Base-by-base conservation (phyloP, 2,797 vertebrate genomes). In the Poeciliopsis paucimaculata region DNA sequence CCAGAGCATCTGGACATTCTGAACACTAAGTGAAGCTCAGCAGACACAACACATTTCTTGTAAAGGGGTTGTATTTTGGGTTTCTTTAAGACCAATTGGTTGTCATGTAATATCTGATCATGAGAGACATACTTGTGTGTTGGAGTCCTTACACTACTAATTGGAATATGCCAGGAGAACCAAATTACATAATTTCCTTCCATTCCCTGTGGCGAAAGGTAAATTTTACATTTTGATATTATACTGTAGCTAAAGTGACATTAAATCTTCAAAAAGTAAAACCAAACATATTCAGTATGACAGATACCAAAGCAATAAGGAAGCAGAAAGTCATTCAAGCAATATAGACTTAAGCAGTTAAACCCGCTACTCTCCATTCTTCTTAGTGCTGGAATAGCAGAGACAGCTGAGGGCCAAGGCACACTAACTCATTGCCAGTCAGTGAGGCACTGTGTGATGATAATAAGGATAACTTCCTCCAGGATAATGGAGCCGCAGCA, bases 391-490 rank as follows among this genome's bases (percentile, higher is more conserved):
- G 23, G n/a, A 80, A 62, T 68, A 84, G 82, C 66, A 75, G 57
- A 66, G 77, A 49, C 85, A 85, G 87, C 84, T n/a, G 55, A 80
- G 78, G 82, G 86, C 89, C 84, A 53, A 74, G 84, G 83, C 80
- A 34, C 81, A 73, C 80, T 26, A 87, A 87, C 87, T 91, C 90
- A 90, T 92, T 90, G 89, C 87, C 90, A 94, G 93, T 93, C 92
- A 89, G 90, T 43, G 89, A 90, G 88, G 90, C 88, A 62, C 87
- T 85, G 88, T 88, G 92, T 88, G 90, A 94, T 95, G 91, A 94
- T 92, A 95, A 95, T 94, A 95, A 93, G 93, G 92, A 95, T 92
- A 92, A 94, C 93, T 95, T 95, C 91, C 94, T 95, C 89, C 93
- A 93, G 92, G 90, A 93, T 94, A 93, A 94, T 94, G 91, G 91